These are phyloP conservation scores for Eubasilissa regina DNA, from an alignment of 1,140 invertebrate genomes.

Conservation along the genomic window DNA sequence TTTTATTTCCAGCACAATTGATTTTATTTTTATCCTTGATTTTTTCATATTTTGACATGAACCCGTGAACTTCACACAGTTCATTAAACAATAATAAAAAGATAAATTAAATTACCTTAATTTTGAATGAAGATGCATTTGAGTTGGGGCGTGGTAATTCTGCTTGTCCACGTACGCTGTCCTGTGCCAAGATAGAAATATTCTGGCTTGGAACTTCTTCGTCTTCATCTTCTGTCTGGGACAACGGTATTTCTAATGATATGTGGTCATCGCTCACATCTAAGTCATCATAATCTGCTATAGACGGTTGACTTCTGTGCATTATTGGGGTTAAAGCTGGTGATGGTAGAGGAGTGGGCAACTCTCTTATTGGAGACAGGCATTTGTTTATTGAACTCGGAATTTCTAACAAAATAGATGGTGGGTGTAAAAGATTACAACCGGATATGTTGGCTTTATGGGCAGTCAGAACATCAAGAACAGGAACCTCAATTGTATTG, in stretches of 20 bases:
- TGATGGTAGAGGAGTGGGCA: constrained; percentile 80
- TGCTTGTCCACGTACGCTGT: constrained; percentile 36
- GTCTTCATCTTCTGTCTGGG: constrained; percentile 57
- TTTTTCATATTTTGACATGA: too few relatives aligned
- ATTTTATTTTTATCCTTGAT: too few relatives aligned
- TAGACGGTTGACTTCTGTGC: constrained; percentile 63
- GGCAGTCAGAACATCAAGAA: constrained; percentile 77
- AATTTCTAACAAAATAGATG: constrained; percentile 81
- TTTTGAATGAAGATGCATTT: constrained; percentile 64
- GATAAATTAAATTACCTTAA: constrained; percentile 62
- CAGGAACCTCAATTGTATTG: constrained; percentile 77
- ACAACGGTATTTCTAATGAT: constrained; percentile 65
- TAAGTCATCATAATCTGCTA: constrained; percentile 66
- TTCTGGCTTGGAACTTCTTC: constrained; percentile 58
- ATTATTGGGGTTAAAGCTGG: constrained; percentile 80
- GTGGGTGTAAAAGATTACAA: constrained; percentile 76
- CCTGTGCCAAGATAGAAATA: constrained; percentile 40
- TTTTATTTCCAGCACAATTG: too few relatives aligned
- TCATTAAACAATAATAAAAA: not conserved
- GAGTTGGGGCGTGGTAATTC: constrained; percentile 43
- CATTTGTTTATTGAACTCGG: constrained; percentile 80
- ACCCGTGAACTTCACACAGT: not conserved
- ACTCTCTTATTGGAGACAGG: constrained; percentile 81
- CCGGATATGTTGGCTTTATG: constrained; percentile 72
- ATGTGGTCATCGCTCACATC: constrained; percentile 67